Evolutionary conservation across 2,113 vertebrate genomes (phyloP), one percentile per base, ranked within the genome.

Genomic region (Cynocephalus volans): DNA sequence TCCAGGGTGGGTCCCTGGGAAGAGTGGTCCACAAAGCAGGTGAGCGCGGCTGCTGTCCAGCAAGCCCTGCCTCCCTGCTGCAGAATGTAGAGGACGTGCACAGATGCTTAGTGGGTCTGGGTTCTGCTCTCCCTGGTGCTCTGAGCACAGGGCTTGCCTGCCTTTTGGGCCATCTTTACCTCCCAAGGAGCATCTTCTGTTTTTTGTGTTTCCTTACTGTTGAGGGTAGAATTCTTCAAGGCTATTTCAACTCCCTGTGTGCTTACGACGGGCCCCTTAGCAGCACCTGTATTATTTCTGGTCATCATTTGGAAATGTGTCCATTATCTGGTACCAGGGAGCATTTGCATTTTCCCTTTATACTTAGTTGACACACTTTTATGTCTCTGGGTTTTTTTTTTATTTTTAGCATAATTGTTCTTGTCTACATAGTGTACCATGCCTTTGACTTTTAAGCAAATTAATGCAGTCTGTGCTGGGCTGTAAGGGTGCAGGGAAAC

Each of bases 261-360:
- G 3, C 52, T 0, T 0, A 1, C 13, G 33, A 45, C 17, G 93
- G 21, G 21, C 50, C 0, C 0, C 24, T 21, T 9, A 14, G 65
- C 23, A 4, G 26, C 6, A 17, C 41, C 15, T 48, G 31, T 54
- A 48, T 89, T 17, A 3, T 70, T 62, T 31, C 21, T 8, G 26
- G 33, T 58, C 33, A 12, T 3, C 15, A 0, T 93, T 64, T 33
- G 41, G 75, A 87, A 77, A 17, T 1, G 4, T 54, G 52, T 76
- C 88, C 7, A 1, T 67, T 62, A 21, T 15, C 36, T 12, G 26
- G 82, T 8, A 15, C 58, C 28, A 11, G 31, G 70, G 45, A 64
- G 23, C 8, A 3, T 69, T 33, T 52, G 58, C 4, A 6, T 88
- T 18, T 19, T 76, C 7, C 18, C 23, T 13, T 41, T 84, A 28